Evolutionary conservation across 2,888 invertebrate species (phyloP).

Genomic region (Anoncus sp.): DNA sequence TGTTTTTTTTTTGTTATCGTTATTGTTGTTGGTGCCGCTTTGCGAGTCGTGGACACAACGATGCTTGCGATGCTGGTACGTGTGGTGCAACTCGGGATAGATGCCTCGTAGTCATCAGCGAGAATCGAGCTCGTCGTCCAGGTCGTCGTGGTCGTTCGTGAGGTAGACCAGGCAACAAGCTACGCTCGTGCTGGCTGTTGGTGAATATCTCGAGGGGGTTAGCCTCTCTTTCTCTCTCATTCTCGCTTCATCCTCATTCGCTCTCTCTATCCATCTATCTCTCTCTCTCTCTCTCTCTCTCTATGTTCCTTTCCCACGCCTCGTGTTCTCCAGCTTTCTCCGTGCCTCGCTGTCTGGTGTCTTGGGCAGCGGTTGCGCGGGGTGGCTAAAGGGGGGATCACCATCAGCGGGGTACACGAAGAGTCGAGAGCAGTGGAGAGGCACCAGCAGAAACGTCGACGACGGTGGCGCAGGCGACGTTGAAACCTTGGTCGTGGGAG

Average conservation of each 20-base stretch:
- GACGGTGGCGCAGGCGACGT: constrained; percentile 68
- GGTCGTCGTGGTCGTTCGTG: constrained; percentile 73
- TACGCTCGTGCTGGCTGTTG: constrained; percentile 77
- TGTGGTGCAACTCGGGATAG: constrained; percentile 43
- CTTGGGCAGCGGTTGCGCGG: constrained; percentile 81
- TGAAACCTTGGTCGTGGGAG: constrained; percentile 69
- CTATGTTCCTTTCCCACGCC: constrained; percentile 33
- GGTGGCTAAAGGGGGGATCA: constrained; percentile 72
- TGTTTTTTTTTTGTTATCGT: constrained; percentile 7
- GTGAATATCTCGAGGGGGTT: constrained; percentile 80
- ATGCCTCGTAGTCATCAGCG: constrained; percentile 50
- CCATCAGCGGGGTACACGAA: constrained; percentile 67
- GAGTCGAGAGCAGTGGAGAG: constrained; percentile 76
- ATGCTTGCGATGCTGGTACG: constrained; percentile 25
- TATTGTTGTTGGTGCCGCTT: constrained; percentile 7
- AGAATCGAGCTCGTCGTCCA: constrained; percentile 56
- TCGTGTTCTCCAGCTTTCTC: constrained; percentile 56
- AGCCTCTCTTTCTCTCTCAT: constrained; percentile 45
- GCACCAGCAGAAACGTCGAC: constrained; percentile 52
- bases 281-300: constrained; percentile 64
- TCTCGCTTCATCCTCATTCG: constrained; percentile 44
- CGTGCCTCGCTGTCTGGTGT: constrained; percentile 71
- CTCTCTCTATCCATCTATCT: constrained; percentile 70
- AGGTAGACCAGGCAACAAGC: constrained; percentile 78
- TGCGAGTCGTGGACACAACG: constrained; percentile 25